These are phyloP conservation scores for Himantopus leucocephalus DNA, from an alignment of 2,113 vertebrate genomes.

Conservation along the genomic window DNA sequence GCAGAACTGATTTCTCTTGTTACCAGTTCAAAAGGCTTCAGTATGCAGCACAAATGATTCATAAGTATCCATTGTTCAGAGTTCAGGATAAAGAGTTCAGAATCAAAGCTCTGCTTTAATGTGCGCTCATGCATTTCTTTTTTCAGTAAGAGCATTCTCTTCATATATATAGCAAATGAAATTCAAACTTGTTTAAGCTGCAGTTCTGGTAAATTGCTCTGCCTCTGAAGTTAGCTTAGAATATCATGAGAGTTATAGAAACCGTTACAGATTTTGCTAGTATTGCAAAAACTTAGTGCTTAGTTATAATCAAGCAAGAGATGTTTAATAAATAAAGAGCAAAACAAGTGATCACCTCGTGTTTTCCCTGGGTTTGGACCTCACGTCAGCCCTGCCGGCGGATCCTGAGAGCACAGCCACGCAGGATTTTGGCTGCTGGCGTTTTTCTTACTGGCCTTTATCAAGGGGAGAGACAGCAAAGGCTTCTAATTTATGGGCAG, in stretches of 20 bases:
- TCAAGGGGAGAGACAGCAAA: neutral
- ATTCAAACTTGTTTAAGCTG: constrained; percentile 73
- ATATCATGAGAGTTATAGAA: constrained; percentile 64
- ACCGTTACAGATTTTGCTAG: constrained; percentile 61
- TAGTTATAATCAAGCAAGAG: constrained; percentile 63
- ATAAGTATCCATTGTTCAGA: constrained; percentile 77
- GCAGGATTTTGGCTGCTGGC: neutral
- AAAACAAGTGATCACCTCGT: constrained; percentile 32
- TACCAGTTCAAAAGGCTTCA: constrained; percentile 76
- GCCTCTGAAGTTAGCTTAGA: constrained; percentile 68
- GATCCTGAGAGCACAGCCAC: neutral
- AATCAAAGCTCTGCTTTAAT: constrained; percentile 75
- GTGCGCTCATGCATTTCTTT: constrained; percentile 68
- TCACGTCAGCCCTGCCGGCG: neutral
- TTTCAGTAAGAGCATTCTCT: constrained; percentile 70
- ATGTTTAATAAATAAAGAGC: constrained; percentile 60
- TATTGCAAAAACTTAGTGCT: constrained; percentile 66
- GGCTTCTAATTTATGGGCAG: neutral
- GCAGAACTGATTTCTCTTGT: constrained; percentile 78
- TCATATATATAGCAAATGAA: constrained; percentile 71
- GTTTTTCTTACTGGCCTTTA: neutral
- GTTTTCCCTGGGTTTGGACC: constrained; percentile 36
- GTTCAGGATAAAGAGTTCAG: constrained; percentile 75
- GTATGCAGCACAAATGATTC: constrained; percentile 75
- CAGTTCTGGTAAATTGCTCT: constrained; percentile 69